A percentile compares a stretch with the other conserved stretches of the same genome.
Conservation (phyloP, 2,113 vertebrate species). For the Amphiprion ocellaris region DNA sequence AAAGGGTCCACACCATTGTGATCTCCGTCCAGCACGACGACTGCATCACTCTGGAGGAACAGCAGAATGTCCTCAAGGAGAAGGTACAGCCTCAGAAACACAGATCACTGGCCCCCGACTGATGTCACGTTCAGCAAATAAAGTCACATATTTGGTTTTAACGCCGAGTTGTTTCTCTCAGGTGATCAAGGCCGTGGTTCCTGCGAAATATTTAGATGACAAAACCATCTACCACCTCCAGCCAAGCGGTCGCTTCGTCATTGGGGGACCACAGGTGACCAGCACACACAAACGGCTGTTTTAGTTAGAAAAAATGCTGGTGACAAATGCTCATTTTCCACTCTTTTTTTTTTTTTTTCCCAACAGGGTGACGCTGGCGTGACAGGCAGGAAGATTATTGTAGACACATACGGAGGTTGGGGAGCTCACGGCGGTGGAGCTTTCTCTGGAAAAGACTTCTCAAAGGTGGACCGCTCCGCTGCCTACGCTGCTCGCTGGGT, state of each 20-base stretch:
- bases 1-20: slow-evolving; percentile 94
- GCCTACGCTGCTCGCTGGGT: slow-evolving; percentile 98
- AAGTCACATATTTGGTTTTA: not conserved
- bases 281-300: not conserved
- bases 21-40: slow-evolving; percentile 96
- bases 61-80: slow-evolving; percentile 90
- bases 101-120: not conserved
- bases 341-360: not conserved
- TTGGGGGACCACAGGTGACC: slow-evolving; percentile 95
- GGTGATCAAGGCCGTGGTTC: slow-evolving; percentile 91
- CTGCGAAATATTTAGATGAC: slow-evolving; percentile 93
- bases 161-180: slow-evolving; percentile 22
- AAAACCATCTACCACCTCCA: slow-evolving; percentile 95
- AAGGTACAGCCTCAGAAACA: slow-evolving; percentile 67
- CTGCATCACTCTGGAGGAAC: slow-evolving; percentile 86
- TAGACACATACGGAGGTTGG: slow-evolving; percentile 98
- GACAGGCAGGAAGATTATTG: slow-evolving; percentile 97
- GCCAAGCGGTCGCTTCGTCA: slow-evolving; percentile 96
- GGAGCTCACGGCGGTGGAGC: slow-evolving; percentile 96
- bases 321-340: not conserved
- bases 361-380: slow-evolving; percentile 95
- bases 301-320: not conserved
- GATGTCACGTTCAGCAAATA: fast-evolving
- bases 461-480: slow-evolving; percentile 96
- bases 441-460: slow-evolving; percentile 97